Conservation (phyloP, 2,113 vertebrate genomes). For the Chrysemys picta region DNA sequence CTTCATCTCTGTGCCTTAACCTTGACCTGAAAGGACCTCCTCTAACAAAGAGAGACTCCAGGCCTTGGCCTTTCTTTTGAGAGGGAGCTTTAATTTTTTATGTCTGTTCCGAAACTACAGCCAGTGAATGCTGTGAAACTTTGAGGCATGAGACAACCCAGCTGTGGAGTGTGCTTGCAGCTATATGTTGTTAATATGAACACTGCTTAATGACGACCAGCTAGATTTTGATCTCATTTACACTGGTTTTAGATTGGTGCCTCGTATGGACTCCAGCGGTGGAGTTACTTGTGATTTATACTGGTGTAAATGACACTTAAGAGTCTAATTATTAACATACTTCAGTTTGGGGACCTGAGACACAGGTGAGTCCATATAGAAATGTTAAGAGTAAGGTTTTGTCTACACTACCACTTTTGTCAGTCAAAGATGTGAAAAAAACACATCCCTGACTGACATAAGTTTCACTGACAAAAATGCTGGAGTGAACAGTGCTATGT, state of each 20-base stretch:
- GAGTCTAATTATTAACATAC: background rate
- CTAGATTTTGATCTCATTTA: background rate
- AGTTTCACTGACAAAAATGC: too few relatives aligned
- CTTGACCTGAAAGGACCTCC: background rate
- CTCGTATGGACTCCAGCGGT: background rate
- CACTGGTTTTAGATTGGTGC: background rate
- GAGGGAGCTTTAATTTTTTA: background rate
- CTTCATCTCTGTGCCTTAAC: background rate
- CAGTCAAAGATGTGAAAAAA: too few relatives aligned
- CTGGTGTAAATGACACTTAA: background rate
- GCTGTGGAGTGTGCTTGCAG: background rate
- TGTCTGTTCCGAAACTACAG: background rate
- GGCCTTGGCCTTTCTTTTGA: background rate
- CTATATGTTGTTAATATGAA: background rate
- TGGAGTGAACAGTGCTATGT: too few relatives aligned
- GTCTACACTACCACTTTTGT: too few relatives aligned
- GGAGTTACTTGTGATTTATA: background rate
- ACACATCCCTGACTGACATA: too few relatives aligned
- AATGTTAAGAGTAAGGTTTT: background rate
- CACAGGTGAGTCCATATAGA: background rate
- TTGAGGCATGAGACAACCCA: background rate
- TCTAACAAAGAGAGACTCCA: background rate
- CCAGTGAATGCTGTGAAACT: background rate
- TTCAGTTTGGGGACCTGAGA: background rate
- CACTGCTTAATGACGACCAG: background rate